Evolutionary conservation across 2,113 vertebrate species (phyloP).

Genomic region (Pedionomus torquatus): DNA sequence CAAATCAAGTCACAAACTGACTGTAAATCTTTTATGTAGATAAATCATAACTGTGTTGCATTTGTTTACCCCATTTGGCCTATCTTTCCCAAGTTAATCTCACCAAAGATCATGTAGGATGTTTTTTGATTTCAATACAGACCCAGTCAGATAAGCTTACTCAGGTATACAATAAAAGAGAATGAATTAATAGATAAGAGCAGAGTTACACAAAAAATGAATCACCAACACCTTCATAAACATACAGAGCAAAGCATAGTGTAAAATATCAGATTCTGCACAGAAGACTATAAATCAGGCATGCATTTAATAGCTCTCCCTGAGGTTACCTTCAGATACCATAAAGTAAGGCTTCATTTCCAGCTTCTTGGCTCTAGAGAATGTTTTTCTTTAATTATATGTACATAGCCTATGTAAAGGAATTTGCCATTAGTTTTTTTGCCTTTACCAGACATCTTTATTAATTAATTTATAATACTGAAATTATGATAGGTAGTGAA

Average conservation of each 20-base stretch:
- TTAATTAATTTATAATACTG: background rate
- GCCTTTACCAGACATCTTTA: background rate
- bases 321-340: background rate
- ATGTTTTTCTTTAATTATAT: conserved; percentile 37
- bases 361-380: background rate
- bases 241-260: background rate
- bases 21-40: background rate
- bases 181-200: background rate
- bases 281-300: background rate
- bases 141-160: background rate
- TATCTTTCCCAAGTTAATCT: background rate
- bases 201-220: background rate
- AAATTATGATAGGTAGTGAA: background rate
- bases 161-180: background rate
- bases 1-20: background rate
- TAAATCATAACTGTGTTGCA: background rate
- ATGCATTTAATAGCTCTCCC: background rate
- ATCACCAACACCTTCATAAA: background rate
- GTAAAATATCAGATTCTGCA: background rate
- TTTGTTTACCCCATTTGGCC: background rate
- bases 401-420: background rate
- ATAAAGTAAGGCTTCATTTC: background rate
- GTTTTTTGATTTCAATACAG: background rate
- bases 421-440: background rate
- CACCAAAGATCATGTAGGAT: background rate